These are phyloP conservation scores for Capitella teleta DNA, from an alignment of 1,140 invertebrate genomes.

Conservation along the genomic window DNA sequence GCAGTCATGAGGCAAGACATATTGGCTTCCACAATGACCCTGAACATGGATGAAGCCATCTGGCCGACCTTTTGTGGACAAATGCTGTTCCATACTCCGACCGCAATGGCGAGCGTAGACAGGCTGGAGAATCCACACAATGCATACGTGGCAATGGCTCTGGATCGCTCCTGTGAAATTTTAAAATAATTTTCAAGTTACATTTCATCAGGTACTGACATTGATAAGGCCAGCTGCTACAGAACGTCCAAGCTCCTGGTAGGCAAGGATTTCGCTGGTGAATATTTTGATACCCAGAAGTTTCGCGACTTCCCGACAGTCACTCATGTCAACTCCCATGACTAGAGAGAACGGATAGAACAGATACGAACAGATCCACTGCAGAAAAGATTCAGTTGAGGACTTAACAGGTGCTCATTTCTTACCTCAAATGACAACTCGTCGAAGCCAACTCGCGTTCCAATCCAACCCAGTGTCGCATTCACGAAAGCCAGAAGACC, in stretches of 20 bases:
- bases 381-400: background rate
- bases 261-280: conserved; percentile 6
- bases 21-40: too few relatives aligned
- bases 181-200: background rate
- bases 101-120: too few relatives aligned
- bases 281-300: conserved; percentile 6
- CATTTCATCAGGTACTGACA: background rate
- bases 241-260: background rate
- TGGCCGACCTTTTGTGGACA: too few relatives aligned
- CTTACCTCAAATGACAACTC: conserved; percentile 13
- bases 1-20: too few relatives aligned
- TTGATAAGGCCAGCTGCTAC: background rate
- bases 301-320: background rate
- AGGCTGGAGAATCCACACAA: conserved; percentile 94
- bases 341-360: conserved; percentile 5
- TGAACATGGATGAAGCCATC: too few relatives aligned
- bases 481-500: conserved; percentile 76
- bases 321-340: conserved; percentile 1
- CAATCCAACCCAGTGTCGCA: conserved; percentile 65
- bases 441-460: conserved; percentile 55
- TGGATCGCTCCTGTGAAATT: conserved; percentile 51
- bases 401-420: too few relatives aligned
- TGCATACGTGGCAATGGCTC: conserved; percentile 80
- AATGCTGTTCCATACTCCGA: too few relatives aligned
- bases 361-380: conserved; percentile 4